These are phyloP conservation scores for Drosophila testacea DNA, from an alignment of 2,888 invertebrate genomes.

Conservation along the genomic window DNA sequence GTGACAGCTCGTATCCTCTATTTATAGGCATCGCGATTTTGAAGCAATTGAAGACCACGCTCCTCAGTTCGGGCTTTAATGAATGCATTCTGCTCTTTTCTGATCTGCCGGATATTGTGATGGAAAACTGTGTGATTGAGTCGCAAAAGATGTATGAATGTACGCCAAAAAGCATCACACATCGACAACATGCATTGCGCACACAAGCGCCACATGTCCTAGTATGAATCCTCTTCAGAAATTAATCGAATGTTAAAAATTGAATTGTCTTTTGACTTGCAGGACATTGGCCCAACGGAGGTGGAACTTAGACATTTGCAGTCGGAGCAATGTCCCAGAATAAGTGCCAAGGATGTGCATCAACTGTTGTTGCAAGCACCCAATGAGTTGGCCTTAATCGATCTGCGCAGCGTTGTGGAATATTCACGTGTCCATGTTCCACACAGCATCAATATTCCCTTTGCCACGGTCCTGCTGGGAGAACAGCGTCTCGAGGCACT, in stretches of 20 bases:
- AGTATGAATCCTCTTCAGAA: conserved; percentile 63
- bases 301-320: conserved; percentile 90
- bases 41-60: conserved; percentile 92
- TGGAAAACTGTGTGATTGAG: conserved; percentile 95
- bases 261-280: conserved; percentile 5
- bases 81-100: conserved; percentile 99
- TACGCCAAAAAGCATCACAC: conserved; percentile 95
- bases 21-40: conserved; percentile 97
- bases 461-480: conserved; percentile 91
- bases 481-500: conserved; percentile 90
- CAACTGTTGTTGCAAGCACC: conserved; percentile 88
- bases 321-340: conserved; percentile 91
- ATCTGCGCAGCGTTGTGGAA: conserved; percentile 87
- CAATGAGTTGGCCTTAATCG: conserved; percentile 88
- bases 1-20: conserved; percentile 96
- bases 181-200: conserved; percentile 90
- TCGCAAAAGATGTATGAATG: conserved; percentile 92
- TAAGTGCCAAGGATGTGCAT: conserved; percentile 94
- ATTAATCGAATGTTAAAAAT: neutral
- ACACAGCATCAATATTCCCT: conserved; percentile 95
- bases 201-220: conserved; percentile 79
- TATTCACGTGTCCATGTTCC: conserved; percentile 92
- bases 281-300: conserved; percentile 88
- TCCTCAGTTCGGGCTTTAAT: conserved; percentile 97
- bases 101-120: conserved; percentile 99